Percentiles rank a stretch among this genome's conserved stretches.
These are phyloP conservation scores for Coenobita brevimanus DNA, from an alignment of 1,140 invertebrate genomes.

Conservation along the genomic window DNA sequence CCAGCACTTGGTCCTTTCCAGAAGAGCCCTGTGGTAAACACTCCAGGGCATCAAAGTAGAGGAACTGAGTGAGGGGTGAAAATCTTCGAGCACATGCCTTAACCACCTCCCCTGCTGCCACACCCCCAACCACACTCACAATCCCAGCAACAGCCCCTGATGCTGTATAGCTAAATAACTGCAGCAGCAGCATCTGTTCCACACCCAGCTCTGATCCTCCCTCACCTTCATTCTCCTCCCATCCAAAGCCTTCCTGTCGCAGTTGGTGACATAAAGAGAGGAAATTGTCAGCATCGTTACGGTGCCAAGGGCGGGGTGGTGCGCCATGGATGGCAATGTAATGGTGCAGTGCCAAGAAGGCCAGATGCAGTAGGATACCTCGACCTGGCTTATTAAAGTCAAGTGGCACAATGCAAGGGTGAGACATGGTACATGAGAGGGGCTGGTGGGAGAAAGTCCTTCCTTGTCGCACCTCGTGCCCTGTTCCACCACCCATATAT, in stretches of 20 bases:
- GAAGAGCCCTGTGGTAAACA: slow-evolving; percentile 83
- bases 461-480: slow-evolving; percentile 97
- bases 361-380: slow-evolving; percentile 89
- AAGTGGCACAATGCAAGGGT: slow-evolving; percentile 89
- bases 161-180: slow-evolving; percentile 83
- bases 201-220: slow-evolving; percentile 71
- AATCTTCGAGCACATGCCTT: slow-evolving; percentile 99
- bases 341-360: slow-evolving; percentile 87
- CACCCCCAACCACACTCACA: slow-evolving; percentile 88
- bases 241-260: slow-evolving; percentile 75
- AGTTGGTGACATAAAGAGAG: slow-evolving; percentile 80
- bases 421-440: slow-evolving; percentile 82
- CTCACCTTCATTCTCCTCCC: slow-evolving; percentile 82
- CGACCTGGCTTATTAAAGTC: slow-evolving; percentile 97
- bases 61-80: slow-evolving; percentile 93
- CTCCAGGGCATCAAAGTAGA: slow-evolving; percentile 97
- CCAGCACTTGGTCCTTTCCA: slow-evolving; percentile 79
- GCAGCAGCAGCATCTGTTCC: slow-evolving; percentile 75
- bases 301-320: slow-evolving; percentile 85
- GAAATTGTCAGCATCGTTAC: slow-evolving; percentile 85
- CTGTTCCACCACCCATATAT: slow-evolving; percentile 85
- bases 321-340: slow-evolving; percentile 78
- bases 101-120: slow-evolving; percentile 82
- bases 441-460: slow-evolving; percentile 88
- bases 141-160: slow-evolving; percentile 92